Percentiles rank a stretch among this genome's conserved stretches.
phyloP scores from a whole-genome alignment of 2,797 vertebrate species.

The Sebastolobus alascanus region DNA sequence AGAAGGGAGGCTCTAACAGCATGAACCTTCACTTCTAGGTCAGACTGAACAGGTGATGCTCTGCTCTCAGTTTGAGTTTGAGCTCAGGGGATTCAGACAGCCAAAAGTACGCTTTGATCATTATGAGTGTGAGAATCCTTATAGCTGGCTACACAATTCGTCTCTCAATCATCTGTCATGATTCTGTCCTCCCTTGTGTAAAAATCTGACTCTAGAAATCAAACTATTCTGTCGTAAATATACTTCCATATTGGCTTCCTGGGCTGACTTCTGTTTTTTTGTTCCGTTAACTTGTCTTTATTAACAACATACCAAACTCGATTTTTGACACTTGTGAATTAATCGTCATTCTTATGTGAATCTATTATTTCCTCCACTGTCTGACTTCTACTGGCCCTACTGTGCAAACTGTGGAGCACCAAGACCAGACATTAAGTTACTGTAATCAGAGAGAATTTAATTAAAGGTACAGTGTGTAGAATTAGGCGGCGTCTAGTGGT shows the following conservation, averaged over 20 bases:
- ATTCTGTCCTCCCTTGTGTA: background rate
- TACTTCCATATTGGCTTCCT: background rate
- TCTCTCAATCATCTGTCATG: background rate
- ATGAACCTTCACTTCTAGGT: too few relatives aligned
- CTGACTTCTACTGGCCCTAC: too few relatives aligned
- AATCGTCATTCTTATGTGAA: background rate
- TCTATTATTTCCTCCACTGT: background rate
- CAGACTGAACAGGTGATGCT: too few relatives aligned
- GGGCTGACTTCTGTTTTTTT: background rate
- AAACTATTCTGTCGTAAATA: background rate
- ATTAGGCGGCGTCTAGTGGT: too few relatives aligned
- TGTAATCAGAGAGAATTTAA: background rate
- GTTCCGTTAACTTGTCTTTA: background rate
- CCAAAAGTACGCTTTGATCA: background rate
- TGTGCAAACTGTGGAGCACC: background rate
- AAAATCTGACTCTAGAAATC: background rate
- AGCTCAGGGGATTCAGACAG: background rate
- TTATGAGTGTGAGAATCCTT: background rate
- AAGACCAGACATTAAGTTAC: background rate
- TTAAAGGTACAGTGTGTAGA: too few relatives aligned
- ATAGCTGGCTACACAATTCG: background rate
- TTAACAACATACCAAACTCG: background rate
- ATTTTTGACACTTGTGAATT: background rate
- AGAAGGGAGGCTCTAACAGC: too few relatives aligned
- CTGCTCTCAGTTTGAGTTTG: background rate